These are phyloP conservation scores for Prenolepis imparis DNA, from an alignment of 2,888 invertebrate species.

Conservation along the genomic window DNA sequence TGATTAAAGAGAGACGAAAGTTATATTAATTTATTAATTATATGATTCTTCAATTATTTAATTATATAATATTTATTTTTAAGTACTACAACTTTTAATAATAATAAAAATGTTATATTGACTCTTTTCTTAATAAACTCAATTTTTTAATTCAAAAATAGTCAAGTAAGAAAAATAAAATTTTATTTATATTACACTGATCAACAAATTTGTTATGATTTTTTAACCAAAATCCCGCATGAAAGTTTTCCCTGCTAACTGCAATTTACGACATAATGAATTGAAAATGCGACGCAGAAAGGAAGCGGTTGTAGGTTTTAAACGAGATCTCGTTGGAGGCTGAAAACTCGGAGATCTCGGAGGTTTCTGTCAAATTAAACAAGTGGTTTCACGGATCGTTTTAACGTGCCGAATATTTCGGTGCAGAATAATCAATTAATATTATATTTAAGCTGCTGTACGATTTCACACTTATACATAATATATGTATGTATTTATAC, in stretches of 20 bases:
- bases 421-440: constrained; percentile 5
- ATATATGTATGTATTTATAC: constrained; percentile 9
- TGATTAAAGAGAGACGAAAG: not conserved
- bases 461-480: not conserved
- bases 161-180: not conserved
- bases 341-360: constrained; percentile 16
- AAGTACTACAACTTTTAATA: not conserved
- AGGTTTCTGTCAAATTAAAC: constrained; percentile 45
- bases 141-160: not conserved
- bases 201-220: not conserved
- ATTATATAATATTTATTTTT: not conserved
- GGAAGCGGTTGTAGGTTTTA: constrained; percentile 30
- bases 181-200: not conserved
- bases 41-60: not conserved
- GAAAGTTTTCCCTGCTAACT: not conserved
- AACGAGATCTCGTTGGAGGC: not conserved
- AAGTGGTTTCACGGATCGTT: constrained; percentile 24
- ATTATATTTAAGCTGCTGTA: not conserved
- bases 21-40: not conserved
- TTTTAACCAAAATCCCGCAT: not conserved
- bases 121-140: not conserved
- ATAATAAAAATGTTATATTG: not conserved
- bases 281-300: constrained; percentile 1
- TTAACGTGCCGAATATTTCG: not conserved
- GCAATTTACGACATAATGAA: constrained; percentile 36